Evolutionary conservation across 2,113 vertebrate genomes (phyloP).

Genomic region (Mixornis gularis): DNA sequence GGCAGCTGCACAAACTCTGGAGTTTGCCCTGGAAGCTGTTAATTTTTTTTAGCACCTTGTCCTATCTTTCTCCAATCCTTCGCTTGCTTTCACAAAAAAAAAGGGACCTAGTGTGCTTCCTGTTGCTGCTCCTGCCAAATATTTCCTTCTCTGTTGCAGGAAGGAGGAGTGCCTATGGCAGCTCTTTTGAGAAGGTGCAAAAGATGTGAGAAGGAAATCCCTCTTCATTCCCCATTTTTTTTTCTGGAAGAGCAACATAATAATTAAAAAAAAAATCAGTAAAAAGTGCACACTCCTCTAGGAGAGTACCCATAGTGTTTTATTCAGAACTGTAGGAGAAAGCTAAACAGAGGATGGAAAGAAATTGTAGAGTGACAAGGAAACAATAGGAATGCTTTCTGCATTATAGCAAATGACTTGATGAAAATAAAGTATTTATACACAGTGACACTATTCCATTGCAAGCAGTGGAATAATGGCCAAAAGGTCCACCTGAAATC

Average conservation of each 20-base stretch:
- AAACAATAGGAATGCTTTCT: background rate
- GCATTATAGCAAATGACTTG: background rate
- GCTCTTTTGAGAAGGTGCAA: background rate
- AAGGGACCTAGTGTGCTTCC: background rate
- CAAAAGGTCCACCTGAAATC: background rate
- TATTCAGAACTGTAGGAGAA: background rate
- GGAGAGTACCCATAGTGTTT: background rate
- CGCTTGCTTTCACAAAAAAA: background rate
- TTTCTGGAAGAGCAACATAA: background rate
- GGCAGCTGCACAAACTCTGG: fast-evolving
- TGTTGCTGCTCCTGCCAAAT: background rate
- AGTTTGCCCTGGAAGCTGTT: background rate
- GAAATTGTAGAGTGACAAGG: background rate
- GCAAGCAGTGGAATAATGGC: background rate
- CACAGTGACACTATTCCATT: background rate
- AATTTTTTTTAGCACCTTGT: background rate
- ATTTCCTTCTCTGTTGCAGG: background rate
- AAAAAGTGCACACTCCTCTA: background rate
- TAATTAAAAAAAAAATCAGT: background rate
- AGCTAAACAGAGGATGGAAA: background rate
- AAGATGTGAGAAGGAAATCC: background rate
- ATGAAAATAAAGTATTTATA: background rate
- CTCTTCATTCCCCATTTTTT: background rate
- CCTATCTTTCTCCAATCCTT: background rate
- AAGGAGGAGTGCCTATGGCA: background rate